phyloP scores from a whole-genome alignment of 2,888 invertebrate species.

The Tetranychus truncatus region DNA sequence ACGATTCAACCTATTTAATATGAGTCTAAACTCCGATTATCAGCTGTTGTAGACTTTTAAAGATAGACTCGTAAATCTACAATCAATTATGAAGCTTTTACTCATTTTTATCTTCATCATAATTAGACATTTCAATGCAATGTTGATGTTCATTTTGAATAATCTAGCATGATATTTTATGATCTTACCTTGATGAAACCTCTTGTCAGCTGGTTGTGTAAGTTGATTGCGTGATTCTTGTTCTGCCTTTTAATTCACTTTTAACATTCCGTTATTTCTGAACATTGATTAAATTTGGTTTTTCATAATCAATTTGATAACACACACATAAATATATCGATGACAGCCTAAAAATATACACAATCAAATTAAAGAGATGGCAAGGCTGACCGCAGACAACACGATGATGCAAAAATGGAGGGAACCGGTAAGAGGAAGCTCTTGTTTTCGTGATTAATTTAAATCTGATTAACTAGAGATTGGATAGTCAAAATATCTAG shows the following conservation, averaged over 20 bases:
- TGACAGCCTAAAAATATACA: neutral
- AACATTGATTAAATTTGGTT: neutral
- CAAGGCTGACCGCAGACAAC: no score
- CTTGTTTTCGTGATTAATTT: neutral
- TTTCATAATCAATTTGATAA: neutral
- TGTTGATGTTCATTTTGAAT: neutral
- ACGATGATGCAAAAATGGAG: neutral
- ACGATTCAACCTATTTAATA: no score
- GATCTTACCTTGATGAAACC: neutral
- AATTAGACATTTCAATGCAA: neutral
- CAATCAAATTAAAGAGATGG: no score
- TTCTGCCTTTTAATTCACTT: neutral
- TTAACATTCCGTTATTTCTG: neutral
- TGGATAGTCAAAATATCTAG: neutral
- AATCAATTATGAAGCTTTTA: no score
- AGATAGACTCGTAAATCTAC: no score
- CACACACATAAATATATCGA: neutral
- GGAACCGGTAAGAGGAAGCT: neutral
- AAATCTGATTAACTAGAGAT: neutral
- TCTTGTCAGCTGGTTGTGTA: neutral
- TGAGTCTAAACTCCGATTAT: no score
- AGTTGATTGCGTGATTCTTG: neutral
- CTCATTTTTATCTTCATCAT: no score
- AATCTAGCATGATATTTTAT: neutral
- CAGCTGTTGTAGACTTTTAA: no score